These are phyloP conservation scores for Sesia bembeciformis DNA, from an alignment of 2,888 invertebrate genomes.

Conservation along the genomic window DNA sequence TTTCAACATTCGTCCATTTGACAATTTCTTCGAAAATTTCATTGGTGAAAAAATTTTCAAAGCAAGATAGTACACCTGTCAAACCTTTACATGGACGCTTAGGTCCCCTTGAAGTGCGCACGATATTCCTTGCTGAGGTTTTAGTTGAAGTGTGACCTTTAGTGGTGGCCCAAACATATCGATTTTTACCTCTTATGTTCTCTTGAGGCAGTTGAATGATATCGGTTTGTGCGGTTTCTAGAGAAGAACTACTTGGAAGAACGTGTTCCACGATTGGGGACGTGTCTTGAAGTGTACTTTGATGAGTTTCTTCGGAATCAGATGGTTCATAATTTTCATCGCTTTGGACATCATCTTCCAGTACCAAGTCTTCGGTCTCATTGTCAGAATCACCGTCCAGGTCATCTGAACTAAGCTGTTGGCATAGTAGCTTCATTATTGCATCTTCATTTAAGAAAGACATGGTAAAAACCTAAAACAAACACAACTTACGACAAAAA, in stretches of 20 bases:
- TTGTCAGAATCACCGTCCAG: slow-evolving; percentile 1
- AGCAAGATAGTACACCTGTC: too few relatives aligned
- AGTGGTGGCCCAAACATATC: too few relatives aligned
- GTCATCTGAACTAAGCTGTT: background rate
- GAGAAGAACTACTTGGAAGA: background rate
- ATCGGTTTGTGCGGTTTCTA: too few relatives aligned
- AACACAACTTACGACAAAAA: background rate
- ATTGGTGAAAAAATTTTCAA: too few relatives aligned
- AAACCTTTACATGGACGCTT: too few relatives aligned
- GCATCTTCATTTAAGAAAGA: slow-evolving; percentile 1
- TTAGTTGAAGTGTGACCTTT: too few relatives aligned
- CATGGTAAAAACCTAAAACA: slow-evolving; percentile 1
- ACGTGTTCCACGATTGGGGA: background rate
- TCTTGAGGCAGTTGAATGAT: too few relatives aligned
- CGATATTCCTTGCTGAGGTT: too few relatives aligned
- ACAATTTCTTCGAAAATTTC: too few relatives aligned
- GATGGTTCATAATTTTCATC: slow-evolving; percentile 8
- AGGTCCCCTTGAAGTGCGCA: too few relatives aligned
- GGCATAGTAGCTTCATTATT: background rate
- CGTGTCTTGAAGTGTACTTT: background rate
- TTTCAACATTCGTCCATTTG: too few relatives aligned
- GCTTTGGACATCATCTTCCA: slow-evolving; percentile 8
- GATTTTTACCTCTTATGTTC: too few relatives aligned
- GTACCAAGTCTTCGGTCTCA: slow-evolving; percentile 6
- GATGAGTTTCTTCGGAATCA: slow-evolving; percentile 4